phyloP scores from a whole-genome alignment of 2,113 vertebrate species.

The Erpornis zantholeuca region DNA sequence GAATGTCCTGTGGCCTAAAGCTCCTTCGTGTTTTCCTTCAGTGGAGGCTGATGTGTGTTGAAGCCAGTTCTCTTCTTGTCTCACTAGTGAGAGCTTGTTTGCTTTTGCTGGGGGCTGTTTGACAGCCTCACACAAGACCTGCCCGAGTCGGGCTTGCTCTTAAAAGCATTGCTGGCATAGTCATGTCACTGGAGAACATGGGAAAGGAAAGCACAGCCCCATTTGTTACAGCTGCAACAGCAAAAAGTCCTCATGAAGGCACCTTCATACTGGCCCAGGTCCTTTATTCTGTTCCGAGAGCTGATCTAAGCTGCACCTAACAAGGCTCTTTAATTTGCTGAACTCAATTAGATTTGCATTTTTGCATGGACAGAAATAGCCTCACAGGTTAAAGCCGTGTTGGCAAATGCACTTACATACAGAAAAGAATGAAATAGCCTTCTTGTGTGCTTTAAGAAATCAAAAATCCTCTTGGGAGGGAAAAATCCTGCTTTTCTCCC shows the following conservation, averaged over 20 bases:
- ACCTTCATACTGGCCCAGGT: not conserved
- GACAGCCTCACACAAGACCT: not conserved
- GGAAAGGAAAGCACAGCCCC: not conserved
- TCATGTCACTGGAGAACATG: not conserved
- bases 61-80: not conserved
- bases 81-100: constrained; percentile 7
- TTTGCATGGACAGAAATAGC: not conserved
- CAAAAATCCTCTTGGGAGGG: not conserved
- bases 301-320: not conserved
- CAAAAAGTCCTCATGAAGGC: not conserved
- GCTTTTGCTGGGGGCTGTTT: constrained; percentile 20
- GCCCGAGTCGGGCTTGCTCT: constrained; percentile 6
- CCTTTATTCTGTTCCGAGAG: not conserved
- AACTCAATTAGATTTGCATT: not conserved
- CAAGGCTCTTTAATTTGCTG: not conserved
- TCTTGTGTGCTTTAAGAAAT: not conserved
- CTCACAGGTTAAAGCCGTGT: not conserved
- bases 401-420: not conserved
- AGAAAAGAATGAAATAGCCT: not conserved
- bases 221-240: not conserved
- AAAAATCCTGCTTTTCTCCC: not conserved
- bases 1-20: not conserved
- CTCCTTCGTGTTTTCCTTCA: not conserved
- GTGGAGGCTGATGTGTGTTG: not conserved
- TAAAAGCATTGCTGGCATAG: constrained; percentile 57